phyloP scores from a whole-genome alignment of 2,113 vertebrate genomes.

The Genyomyrus donnyi region DNA sequence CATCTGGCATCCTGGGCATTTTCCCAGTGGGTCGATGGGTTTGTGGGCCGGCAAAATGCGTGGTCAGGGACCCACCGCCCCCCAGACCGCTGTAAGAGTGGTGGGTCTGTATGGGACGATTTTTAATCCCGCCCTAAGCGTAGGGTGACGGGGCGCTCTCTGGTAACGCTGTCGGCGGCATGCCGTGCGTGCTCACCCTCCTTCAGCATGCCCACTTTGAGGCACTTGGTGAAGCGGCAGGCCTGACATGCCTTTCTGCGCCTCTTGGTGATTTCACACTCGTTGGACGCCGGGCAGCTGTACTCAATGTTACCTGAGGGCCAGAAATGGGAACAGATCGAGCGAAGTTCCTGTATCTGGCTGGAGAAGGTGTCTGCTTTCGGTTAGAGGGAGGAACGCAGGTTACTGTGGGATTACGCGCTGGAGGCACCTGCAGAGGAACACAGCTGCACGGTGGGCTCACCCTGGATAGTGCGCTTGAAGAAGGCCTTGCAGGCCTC shows the following conservation, averaged over 20 bases:
- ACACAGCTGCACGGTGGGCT: constrained; percentile 13
- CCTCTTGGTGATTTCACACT: constrained; percentile 86
- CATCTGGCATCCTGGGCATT: neutral
- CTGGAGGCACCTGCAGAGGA: neutral
- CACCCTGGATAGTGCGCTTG: constrained; percentile 89
- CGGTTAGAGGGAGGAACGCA: neutral
- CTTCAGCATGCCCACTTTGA: constrained; percentile 89
- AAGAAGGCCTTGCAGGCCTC: constrained; percentile 90
- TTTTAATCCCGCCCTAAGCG: neutral
- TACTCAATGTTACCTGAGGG: constrained; percentile 82
- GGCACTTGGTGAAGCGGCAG: constrained; percentile 89
- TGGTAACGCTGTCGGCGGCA: too few relatives aligned
- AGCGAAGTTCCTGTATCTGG: constrained; percentile 5
- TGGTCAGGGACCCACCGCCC: neutral
- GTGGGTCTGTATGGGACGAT: neutral
- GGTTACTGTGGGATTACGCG: neutral
- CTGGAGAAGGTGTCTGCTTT: constrained; percentile 5
- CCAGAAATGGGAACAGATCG: constrained; percentile 14
- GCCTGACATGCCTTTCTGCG: constrained; percentile 89
- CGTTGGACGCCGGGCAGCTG: constrained; percentile 84
- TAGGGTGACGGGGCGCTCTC: neutral
- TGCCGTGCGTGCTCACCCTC: constrained; percentile 63
- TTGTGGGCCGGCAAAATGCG: neutral
- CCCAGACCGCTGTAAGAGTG: neutral
- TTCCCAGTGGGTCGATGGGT: neutral